Evolutionary conservation across 1,140 invertebrate species (phyloP).

Genomic region (Eubasilissa regina): DNA sequence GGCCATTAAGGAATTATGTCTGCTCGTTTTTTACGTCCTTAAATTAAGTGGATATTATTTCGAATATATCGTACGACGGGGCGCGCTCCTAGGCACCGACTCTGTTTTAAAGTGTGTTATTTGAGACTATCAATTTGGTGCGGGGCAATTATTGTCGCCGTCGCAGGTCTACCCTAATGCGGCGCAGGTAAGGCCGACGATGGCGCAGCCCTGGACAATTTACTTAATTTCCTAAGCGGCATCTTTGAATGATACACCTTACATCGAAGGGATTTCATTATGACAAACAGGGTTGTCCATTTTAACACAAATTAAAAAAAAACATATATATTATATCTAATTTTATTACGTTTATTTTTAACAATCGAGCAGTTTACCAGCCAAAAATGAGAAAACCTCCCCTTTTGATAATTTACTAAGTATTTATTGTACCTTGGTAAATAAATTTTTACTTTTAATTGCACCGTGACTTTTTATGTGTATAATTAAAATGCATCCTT

Average conservation of each 20-base stretch:
- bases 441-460: too few species aligned
- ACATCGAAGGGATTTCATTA: constrained; percentile 16
- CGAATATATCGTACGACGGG: constrained; percentile 9
- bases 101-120: constrained; percentile 53
- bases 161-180: constrained; percentile 31
- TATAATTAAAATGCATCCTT: too few species aligned
- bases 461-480: too few species aligned
- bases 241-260: constrained; percentile 35
- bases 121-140: constrained; percentile 59
- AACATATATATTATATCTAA: too few species aligned
- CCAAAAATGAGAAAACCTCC: too few species aligned
- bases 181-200: constrained; percentile 11
- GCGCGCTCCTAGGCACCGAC: constrained; percentile 7
- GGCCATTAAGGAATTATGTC: constrained; percentile 50
- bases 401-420: too few species aligned
- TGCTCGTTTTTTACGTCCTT: constrained; percentile 43
- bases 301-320: too few species aligned
- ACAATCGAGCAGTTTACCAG: too few species aligned
- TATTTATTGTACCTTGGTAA: too few species aligned
- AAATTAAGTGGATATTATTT: constrained; percentile 58
- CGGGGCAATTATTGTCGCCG: constrained; percentile 59
- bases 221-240: constrained; percentile 4
- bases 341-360: too few species aligned
- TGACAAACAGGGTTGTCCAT: constrained; percentile 15
- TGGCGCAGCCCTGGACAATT: constrained; percentile 26